Conservation (phyloP, 2,113 vertebrate genomes). For the Candoia aspera region DNA sequence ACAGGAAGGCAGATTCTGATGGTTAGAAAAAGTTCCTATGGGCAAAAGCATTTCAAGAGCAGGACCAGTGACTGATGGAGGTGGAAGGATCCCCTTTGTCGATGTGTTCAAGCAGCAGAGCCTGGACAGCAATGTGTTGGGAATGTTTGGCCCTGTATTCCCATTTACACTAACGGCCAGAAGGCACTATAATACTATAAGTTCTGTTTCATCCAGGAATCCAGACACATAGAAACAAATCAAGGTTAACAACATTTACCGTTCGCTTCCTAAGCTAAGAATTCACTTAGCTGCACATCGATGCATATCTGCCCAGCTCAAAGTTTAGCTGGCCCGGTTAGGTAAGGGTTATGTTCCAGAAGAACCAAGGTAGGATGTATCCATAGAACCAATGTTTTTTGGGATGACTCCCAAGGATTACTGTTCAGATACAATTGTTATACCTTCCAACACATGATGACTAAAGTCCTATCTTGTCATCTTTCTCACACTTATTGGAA, state of each 20-base stretch:
- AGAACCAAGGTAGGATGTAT: not conserved
- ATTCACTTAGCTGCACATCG: not conserved
- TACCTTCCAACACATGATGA: too few species aligned
- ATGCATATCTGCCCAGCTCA: not conserved
- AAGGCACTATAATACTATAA: not conserved
- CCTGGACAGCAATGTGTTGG: not conserved
- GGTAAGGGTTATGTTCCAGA: not conserved
- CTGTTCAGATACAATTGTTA: not conserved
- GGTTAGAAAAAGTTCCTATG: not conserved
- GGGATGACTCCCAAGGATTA: not conserved
- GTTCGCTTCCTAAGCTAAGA: not conserved
- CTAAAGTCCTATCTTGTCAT: too few species aligned
- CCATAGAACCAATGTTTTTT: not conserved
- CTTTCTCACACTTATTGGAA: too few species aligned
- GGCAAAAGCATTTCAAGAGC: not conserved
- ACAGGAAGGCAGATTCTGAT: not conserved
- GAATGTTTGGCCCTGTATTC: not conserved
- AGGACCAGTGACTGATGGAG: not conserved
- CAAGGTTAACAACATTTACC: not conserved
- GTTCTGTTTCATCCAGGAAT: not conserved
- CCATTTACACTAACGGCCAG: not conserved
- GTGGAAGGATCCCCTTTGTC: not conserved
- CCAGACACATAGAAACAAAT: not conserved
- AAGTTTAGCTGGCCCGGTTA: not conserved
- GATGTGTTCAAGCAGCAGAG: not conserved